phyloP scores from a whole-genome alignment of 2,113 vertebrate species.

The Leptosomus discolor region DNA sequence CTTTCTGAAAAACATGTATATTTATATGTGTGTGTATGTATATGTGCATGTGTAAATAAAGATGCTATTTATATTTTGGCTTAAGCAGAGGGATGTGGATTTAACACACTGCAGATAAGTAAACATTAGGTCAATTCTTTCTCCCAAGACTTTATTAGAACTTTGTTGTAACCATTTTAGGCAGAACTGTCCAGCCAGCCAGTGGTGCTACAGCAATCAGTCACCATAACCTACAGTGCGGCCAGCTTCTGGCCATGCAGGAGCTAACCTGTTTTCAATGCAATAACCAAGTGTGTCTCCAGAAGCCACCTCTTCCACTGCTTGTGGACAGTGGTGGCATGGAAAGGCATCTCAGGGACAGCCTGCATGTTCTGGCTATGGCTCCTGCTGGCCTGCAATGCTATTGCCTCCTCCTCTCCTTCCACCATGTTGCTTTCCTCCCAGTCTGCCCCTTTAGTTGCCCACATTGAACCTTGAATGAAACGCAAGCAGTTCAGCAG shows the following conservation, averaged over 20 bases:
- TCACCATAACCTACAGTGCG: not conserved
- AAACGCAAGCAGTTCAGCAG: not conserved
- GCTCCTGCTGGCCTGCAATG: not conserved
- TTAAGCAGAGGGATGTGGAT: not conserved
- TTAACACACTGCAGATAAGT: not conserved
- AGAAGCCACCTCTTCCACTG: not conserved
- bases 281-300: not conserved
- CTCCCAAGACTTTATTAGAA: not conserved
- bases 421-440: not conserved
- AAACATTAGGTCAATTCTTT: not conserved
- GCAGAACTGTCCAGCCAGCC: not conserved
- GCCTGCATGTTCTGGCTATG: not conserved
- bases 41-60: not conserved
- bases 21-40: not conserved
- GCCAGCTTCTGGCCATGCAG: not conserved
- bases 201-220: not conserved
- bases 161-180: not conserved
- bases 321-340: not conserved
- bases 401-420: not conserved
- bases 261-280: not conserved
- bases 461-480: not conserved
- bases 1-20: not conserved
- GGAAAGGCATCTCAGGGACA: not conserved
- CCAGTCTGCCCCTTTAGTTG: not conserved
- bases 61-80: not conserved